Conservation (phyloP, 2,113 vertebrate genomes). For the Bettongia penicillata region DNA sequence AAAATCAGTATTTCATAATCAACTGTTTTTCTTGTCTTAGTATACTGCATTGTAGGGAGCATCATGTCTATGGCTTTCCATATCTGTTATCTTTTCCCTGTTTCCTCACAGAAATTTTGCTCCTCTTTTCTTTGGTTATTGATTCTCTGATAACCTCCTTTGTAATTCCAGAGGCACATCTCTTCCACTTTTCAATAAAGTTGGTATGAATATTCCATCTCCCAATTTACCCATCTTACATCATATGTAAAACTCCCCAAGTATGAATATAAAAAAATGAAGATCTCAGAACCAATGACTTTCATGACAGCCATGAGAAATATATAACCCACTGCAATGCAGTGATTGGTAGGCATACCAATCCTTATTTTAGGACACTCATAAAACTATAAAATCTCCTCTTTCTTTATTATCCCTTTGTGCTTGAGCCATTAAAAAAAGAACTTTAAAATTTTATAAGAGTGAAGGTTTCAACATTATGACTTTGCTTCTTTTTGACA, state of each 20-base stretch:
- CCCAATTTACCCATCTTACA: constrained; percentile 13
- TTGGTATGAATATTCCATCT: neutral
- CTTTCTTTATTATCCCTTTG: constrained; percentile 3
- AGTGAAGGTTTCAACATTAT: neutral
- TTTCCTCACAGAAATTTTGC: neutral
- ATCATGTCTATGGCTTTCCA: neutral
- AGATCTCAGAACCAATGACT: constrained; percentile 20
- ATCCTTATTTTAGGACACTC: neutral
- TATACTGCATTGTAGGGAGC: neutral
- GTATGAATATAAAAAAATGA: constrained; percentile 43
- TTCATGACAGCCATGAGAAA: constrained; percentile 27
- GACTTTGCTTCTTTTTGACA: constrained; percentile 35
- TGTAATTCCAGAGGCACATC: neutral
- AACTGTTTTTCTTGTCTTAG: neutral
- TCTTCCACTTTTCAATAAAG: constrained; percentile 27
- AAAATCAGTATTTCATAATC: neutral
- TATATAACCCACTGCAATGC: neutral
- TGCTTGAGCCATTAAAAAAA: constrained; percentile 34
- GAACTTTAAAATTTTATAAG: constrained; percentile 15
- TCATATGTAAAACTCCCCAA: constrained; percentile 40
- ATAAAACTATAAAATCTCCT: neutral
- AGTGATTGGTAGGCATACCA: neutral
- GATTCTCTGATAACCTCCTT: neutral
- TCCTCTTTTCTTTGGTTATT: neutral
- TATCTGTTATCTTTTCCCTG: neutral